phyloP scores from a whole-genome alignment of 1,140 invertebrate genomes.

The Aporrectodea caliginosa region DNA sequence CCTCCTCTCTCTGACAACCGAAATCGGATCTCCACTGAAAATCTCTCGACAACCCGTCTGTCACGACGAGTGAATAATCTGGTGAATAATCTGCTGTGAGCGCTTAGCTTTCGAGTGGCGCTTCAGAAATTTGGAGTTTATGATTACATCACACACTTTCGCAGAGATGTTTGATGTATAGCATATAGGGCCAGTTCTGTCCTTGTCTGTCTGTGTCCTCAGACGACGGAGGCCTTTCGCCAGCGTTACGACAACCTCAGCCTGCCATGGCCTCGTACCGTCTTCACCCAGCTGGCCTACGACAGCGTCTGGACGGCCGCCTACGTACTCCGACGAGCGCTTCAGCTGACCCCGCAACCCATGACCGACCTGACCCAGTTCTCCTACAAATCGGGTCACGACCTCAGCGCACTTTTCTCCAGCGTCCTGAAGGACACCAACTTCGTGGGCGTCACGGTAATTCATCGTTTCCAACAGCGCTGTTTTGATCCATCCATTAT shows the following conservation, averaged over 20 bases:
- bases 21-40: too few species aligned
- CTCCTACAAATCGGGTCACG: constrained; percentile 66
- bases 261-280: constrained; percentile 57
- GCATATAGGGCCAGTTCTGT: too few species aligned
- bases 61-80: too few species aligned
- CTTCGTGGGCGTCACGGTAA: constrained; percentile 79
- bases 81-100: too few species aligned
- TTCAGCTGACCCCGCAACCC: constrained; percentile 35
- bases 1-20: too few species aligned
- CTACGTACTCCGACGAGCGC: constrained; percentile 63
- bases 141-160: too few species aligned
- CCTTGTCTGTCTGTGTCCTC: constrained; percentile 35
- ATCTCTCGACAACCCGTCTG: too few species aligned
- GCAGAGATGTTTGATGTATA: too few species aligned
- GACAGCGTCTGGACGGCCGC: constrained; percentile 86
- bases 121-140: too few species aligned
- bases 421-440: constrained; percentile 67
- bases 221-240: constrained; percentile 70
- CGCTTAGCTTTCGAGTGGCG: too few species aligned
- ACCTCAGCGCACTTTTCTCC: constrained; percentile 65
- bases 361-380: constrained; percentile 62
- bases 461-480: too few species aligned
- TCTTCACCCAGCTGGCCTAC: constrained; percentile 73
- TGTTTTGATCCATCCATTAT: too few species aligned
- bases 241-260: constrained; percentile 60